phyloP scores from a whole-genome alignment of 1,140 invertebrate species.

The Heliconius melpomene region DNA sequence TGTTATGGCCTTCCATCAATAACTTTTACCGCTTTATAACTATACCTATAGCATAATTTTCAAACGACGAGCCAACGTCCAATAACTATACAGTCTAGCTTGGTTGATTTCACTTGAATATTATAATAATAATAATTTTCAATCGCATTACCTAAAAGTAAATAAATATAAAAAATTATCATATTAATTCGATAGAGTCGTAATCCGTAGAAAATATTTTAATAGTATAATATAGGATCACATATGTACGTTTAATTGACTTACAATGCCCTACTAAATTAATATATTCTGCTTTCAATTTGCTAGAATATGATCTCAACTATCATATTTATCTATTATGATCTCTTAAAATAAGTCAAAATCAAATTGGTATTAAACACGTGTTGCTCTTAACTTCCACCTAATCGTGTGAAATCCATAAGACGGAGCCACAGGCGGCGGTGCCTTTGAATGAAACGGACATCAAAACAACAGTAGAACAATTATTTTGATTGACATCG shows the following conservation, averaged over 20 bases:
- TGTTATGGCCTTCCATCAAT: slow-evolving; percentile 9
- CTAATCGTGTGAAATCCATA: slow-evolving; percentile 38
- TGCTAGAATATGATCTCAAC: too few relatives aligned
- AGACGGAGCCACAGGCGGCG: slow-evolving; percentile 34
- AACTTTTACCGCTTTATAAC: slow-evolving; percentile 31
- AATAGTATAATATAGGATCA: background rate
- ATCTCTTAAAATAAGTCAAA: too few relatives aligned
- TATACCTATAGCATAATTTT: slow-evolving; percentile 17
- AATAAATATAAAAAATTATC: too few relatives aligned
- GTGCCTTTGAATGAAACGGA: slow-evolving; percentile 35
- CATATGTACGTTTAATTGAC: too few relatives aligned
- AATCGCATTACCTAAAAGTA: background rate
- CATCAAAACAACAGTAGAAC: slow-evolving; percentile 39
- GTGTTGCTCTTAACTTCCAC: slow-evolving; percentile 26
- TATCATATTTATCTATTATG: too few relatives aligned
- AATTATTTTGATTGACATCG: slow-evolving; percentile 47
- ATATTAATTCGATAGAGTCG: background rate
- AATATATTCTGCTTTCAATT: too few relatives aligned
- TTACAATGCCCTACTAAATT: too few relatives aligned
- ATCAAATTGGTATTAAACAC: slow-evolving; percentile 3
- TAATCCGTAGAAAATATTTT: background rate
- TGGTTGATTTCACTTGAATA: slow-evolving; percentile 14
- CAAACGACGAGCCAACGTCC: slow-evolving; percentile 5
- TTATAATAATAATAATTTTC: background rate
- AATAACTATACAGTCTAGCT: background rate